Base-by-base conservation (phyloP, 2,888 invertebrate genomes). In the Podotricha telesiphe region DNA sequence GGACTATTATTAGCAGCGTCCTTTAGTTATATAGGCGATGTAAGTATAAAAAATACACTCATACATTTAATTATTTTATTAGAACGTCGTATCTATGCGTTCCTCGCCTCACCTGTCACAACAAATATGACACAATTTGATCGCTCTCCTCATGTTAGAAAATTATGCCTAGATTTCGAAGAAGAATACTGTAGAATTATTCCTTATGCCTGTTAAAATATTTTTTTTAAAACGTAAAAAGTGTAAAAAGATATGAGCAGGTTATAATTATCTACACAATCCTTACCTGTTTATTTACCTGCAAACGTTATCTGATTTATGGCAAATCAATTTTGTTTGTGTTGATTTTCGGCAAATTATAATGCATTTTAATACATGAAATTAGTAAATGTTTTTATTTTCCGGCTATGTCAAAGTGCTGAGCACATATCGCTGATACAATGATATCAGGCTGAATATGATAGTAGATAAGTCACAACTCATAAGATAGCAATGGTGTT, bases 11-110 rank as follows among this genome's bases (percentile, higher is more conserved):
- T 96, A 72, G 96, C 96, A 88, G 96, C 96, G 0, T 94, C 96
- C 56, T 96, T 97, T 88, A 96, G 96, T 82, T 96, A 97, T 82
- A 94, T 97, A 65, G 96, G 95, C 19, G 96, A 97, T 81, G 95
- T 96, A 74, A 95, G 96, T 90, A 72, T 71, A 59, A 10, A 34
- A 15, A 51, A 15, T 22, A 20, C 5, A 51, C 15, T 11, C 19
- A n/a, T n/a, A n/a, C 11, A 20, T 48, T 11, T 37, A 1, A 7
- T 8, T 37, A 37, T 37, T 37, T 37, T 37, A 4, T 28, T 28
- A 28, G 28, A 28, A 28, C 28, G 28, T 2, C 2, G 28, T 28
- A 6, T 28, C 28, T 28, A 28, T 28, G 28, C 28, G 28, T 28
- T 28, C 6, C 2, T 28, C 28, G 2, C 28, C 28, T 5, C 28